These are phyloP conservation scores for Lamprologus callipterus DNA, from an alignment of 2,113 vertebrate species.

Conservation along the genomic window DNA sequence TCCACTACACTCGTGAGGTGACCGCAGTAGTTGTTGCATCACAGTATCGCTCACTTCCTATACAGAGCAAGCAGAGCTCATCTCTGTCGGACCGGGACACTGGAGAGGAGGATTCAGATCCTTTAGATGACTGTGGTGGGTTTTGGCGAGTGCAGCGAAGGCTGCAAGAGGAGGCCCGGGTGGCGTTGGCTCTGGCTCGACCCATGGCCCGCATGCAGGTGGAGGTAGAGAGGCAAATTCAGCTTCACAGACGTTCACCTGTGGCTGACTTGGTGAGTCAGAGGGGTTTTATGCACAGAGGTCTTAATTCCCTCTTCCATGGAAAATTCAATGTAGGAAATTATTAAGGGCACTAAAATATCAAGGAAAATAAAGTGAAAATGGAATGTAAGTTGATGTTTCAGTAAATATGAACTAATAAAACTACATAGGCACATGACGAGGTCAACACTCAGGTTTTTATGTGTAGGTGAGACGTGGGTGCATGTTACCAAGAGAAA, in stretches of 20 bases:
- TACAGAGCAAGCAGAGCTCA: constrained; percentile 94
- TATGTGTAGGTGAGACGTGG: neutral
- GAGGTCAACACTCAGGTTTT: neutral
- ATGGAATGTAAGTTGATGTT: neutral
- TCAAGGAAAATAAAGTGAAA: neutral
- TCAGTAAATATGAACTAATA: neutral
- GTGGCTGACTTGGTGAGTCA: constrained; percentile 90
- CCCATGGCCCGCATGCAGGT: constrained; percentile 99
- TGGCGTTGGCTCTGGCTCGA: constrained; percentile 91
- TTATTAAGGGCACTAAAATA: neutral
- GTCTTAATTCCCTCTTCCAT: neutral
- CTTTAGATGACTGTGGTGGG: constrained; percentile 90
- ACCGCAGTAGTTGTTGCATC: neutral
- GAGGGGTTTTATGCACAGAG: neutral
- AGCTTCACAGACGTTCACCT: constrained; percentile 92
- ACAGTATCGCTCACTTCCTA: neutral
- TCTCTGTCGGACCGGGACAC: constrained; percentile 94
- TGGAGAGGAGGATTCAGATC: constrained; percentile 90
- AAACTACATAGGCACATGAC: neutral
- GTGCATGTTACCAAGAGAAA: neutral
- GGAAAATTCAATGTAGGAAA: neutral
- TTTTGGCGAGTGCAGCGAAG: constrained; percentile 91
- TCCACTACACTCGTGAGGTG: neutral
- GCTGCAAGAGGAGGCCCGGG: constrained; percentile 92
- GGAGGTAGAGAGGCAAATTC: constrained; percentile 89